These are phyloP conservation scores for Platysternon megacephalum DNA, from an alignment of 2,113 vertebrate genomes.

Conservation along the genomic window DNA sequence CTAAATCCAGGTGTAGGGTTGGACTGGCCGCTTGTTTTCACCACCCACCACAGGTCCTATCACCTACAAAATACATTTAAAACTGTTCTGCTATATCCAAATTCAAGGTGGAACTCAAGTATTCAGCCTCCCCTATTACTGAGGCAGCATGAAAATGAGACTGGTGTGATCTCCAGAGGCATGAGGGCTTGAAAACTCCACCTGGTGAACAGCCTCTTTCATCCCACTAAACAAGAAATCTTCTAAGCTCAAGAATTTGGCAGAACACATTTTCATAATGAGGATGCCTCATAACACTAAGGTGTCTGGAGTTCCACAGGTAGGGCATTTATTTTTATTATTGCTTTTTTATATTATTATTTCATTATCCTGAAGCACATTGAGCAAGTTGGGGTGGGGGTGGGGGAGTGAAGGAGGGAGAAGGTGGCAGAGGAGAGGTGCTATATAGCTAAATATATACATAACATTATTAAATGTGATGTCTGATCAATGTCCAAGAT, in stretches of 20 bases:
- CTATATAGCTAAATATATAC: background rate
- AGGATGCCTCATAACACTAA: background rate
- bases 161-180: background rate
- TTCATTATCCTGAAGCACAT: background rate
- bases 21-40: background rate
- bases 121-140: background rate
- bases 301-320: constrained; percentile 39
- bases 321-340: background rate
- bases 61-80: background rate
- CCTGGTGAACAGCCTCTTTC: background rate
- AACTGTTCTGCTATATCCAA: background rate
- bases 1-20: background rate
- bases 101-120: constrained; percentile 37
- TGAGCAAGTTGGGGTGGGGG: background rate
- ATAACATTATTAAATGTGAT: background rate
- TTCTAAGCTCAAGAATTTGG: background rate
- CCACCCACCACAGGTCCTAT: background rate
- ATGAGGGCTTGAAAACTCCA: constrained; percentile 35
- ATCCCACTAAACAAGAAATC: background rate
- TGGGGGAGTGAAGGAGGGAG: background rate
- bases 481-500: background rate
- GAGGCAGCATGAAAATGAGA: background rate
- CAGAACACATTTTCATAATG: constrained; percentile 3
- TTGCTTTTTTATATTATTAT: background rate
- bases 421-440: background rate